Evolutionary conservation across 2,113 vertebrate species (phyloP), one percentile per base, ranked within the genome.

Genomic region (Semnopithecus entellus): DNA sequence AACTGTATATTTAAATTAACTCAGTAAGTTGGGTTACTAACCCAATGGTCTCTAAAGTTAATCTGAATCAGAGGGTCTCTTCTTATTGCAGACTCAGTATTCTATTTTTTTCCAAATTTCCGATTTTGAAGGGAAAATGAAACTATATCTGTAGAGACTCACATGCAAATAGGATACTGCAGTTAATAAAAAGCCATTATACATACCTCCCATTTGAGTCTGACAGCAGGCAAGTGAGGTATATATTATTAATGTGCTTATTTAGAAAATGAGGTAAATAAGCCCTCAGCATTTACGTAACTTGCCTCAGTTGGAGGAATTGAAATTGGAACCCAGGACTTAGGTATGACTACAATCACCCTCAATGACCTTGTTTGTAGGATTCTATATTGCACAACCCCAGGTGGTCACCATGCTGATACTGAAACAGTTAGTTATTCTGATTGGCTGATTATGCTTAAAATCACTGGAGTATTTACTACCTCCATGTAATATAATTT

Each of bases 1-100:
- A 92, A 93, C 90, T 88, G 83, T 57, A 40, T 22, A 75, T 90
- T 96, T 95, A 94, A 97, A 97, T 97, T 96, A 97, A 96, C 90
- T 96, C 83, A 86, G 79, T 91, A 88, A 94, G 89, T 75, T 83
- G 32, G 59, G 83, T 92, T 96, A 84, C 95, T 48, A 72, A n/a
- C 70, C 70, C 81, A 52, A 2, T 48, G 45, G 85, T 91, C 23
- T 78, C 20, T 80, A 20, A 89, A 96, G 73, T 87, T 87, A 93
- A 90, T 81, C 89, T 55, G 70, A 95, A 55, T 90, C 76, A 43
- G 45, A 79, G 43, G 55, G 17, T 55, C 13, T 66, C 35, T 61
- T 86, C 48, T 55, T 50, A 52, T 59, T 43, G 16, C 30, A 32
- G 14, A 38, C 9, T 76, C 25, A 11, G 0, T 52, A 25, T 83